These are phyloP conservation scores for Eutrigla gurnardus DNA, from an alignment of 2,797 vertebrate species.

Conservation along the genomic window DNA sequence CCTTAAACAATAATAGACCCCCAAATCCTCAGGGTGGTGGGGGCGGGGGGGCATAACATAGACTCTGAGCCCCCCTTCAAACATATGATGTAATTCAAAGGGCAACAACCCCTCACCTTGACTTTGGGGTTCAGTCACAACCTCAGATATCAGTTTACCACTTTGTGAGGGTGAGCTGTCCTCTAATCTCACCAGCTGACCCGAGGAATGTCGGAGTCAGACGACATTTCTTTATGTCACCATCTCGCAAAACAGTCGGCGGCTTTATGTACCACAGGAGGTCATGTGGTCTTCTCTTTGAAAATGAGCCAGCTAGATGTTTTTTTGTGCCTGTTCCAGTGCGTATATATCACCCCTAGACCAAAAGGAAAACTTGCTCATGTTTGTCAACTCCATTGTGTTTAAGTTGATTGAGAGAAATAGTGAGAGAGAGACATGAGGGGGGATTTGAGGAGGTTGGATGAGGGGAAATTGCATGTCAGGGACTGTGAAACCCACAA, in stretches of 20 bases:
- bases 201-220: constrained; percentile 66
- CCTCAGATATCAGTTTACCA: constrained; percentile 71
- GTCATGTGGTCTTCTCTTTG: constrained; percentile 44
- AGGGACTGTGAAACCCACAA: constrained; percentile 79
- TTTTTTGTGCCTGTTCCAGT: background rate
- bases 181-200: constrained; percentile 72
- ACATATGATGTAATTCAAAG: constrained; percentile 78
- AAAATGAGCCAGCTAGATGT: constrained; percentile 19
- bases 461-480: constrained; percentile 78
- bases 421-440: constrained; percentile 42
- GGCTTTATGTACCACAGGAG: constrained; percentile 21
- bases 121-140: constrained; percentile 70
- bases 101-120: constrained; percentile 74
- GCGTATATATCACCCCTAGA: background rate
- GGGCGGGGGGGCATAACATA: constrained; percentile 46
- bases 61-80: constrained; percentile 53
- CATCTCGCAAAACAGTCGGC: constrained; percentile 31
- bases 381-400: constrained; percentile 34
- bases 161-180: constrained; percentile 56
- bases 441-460: constrained; percentile 66
- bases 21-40: constrained; percentile 39
- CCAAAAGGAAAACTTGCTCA: constrained; percentile 14
- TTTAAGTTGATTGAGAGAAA: constrained; percentile 42
- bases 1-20: constrained; percentile 68
- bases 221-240: constrained; percentile 61